These are phyloP conservation scores for Macrotrachela quadricornifera DNA, from an alignment of 1,140 invertebrate genomes.

Conservation along the genomic window DNA sequence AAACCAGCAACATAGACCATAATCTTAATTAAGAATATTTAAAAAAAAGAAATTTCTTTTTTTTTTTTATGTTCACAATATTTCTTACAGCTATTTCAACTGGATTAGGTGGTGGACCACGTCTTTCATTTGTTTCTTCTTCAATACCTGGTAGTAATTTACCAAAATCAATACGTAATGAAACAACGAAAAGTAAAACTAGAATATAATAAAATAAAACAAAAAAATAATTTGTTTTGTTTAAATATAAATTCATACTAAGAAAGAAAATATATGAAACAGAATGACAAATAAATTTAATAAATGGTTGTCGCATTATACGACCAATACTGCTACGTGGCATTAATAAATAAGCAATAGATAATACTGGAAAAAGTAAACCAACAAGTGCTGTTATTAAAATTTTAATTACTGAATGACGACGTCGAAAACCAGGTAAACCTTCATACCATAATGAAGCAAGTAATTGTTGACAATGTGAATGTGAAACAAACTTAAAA, in stretches of 20 bases:
- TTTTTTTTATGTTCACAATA: too few species aligned
- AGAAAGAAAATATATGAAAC: slow-evolving; percentile 90
- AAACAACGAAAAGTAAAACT: slow-evolving; percentile 86
- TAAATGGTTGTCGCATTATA: slow-evolving; percentile 86
- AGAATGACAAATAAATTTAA: slow-evolving; percentile 95
- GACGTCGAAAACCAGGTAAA: slow-evolving; percentile 74
- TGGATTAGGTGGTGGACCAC: slow-evolving; percentile 66
- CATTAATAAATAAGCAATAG: slow-evolving; percentile 69
- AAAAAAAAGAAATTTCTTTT: too few species aligned
- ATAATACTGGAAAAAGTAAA: slow-evolving; percentile 74
- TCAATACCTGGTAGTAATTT: too few species aligned
- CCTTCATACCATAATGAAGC: slow-evolving; percentile 97
- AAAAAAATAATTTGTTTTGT: slow-evolving; percentile 23
- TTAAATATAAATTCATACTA: slow-evolving; percentile 38
- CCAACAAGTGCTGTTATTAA: slow-evolving; percentile 75
- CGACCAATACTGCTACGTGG: slow-evolving; percentile 71
- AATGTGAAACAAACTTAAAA: slow-evolving; percentile 79
- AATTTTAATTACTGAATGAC: slow-evolving; percentile 55
- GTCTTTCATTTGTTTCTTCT: slow-evolving; percentile 14
- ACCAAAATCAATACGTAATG: slow-evolving; percentile 64
- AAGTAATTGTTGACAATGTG: slow-evolving; percentile 88
- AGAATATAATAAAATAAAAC: slow-evolving; percentile 21
- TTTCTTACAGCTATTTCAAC: slow-evolving; percentile 41
- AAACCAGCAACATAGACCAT: slow-evolving; percentile 40
- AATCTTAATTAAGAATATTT: too few species aligned